Evolutionary conservation across 2,113 vertebrate genomes (phyloP), one percentile per base, ranked within the genome.

Genomic region (Camelus dromedarius): DNA sequence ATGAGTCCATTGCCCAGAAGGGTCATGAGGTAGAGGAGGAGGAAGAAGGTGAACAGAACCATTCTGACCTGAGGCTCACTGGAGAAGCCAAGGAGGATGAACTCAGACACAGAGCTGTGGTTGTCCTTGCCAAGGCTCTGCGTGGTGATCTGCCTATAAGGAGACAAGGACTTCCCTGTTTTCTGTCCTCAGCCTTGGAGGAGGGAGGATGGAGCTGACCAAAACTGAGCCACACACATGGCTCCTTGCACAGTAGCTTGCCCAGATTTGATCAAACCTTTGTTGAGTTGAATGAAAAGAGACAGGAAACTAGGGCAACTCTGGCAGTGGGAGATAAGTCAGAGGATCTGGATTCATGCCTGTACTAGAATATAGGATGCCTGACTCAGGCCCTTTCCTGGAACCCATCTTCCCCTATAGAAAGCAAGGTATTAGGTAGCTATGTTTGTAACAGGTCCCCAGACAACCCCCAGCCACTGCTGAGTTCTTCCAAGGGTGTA

Each of bases 11-110:
- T 97, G 35, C 95, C 98, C 88, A 96, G 19, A 50, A 97, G 60
- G 7, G 87, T 97, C 95, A 80, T 72, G 46, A 91, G 26, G 91
- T 97, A 98, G 94, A 95, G 96, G 67, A 96, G 42, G 58, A 98
- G 82, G 86, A 97, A 90, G 38, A 96, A n/a, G 13, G 75, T 60
- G 42, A 98, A 98, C 75, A 97, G 75, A 58, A 96, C 52, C 10
- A 96, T 18, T 50, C 83, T 20, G 91, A 96, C 72, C 35, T 82
- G 96, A 52, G 95, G 0, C 1, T 97, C 92, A 42, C 50, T 46
- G 85, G 96, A 97, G 96, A 98, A 98, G 32, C 96, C 89, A 46
- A 97, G 96, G 60, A 97, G 98, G 93, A 98, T 20, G 0, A 98
- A 96, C 75, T 96, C 91, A 0, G 84, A 96, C 88, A 97, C 90